Conservation (phyloP, 1,140 invertebrate genomes). For the Musca domestica region DNA sequence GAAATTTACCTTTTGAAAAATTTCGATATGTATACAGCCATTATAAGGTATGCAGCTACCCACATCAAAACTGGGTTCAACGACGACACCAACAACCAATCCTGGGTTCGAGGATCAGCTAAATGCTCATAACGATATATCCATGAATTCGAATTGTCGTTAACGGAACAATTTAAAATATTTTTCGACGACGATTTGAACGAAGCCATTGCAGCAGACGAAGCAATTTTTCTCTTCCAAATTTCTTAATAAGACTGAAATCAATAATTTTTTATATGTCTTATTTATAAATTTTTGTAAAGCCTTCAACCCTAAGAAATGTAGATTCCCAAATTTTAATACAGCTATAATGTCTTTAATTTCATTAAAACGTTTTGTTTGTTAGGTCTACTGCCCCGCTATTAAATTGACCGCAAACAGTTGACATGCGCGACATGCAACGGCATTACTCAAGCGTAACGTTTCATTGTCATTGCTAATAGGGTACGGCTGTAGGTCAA, state of each 20-base stretch:
- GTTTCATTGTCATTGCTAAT: no score
- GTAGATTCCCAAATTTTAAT: no score
- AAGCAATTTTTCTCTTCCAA: not conserved
- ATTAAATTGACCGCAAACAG: slow-evolving; percentile 13
- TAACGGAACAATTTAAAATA: not conserved
- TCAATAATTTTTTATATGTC: not conserved
- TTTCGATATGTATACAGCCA: slow-evolving; percentile 78
- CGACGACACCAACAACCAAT: slow-evolving; percentile 84
- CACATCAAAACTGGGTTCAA: slow-evolving; percentile 74
- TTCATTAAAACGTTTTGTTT: not conserved
- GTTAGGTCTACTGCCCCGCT: not conserved
- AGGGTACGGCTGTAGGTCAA: not conserved
- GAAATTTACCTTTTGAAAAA: slow-evolving; percentile 74
- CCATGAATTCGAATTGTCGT: not conserved
- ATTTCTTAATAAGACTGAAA: not conserved
- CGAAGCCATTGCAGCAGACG: not conserved
- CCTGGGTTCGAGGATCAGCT: slow-evolving; percentile 76
- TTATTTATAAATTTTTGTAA: not conserved
- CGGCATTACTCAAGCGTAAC: no score
- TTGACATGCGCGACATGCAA: slow-evolving; percentile 4
- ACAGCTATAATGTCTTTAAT: not conserved
- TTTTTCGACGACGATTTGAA: not conserved
- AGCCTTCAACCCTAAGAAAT: not conserved
- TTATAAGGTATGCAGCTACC: slow-evolving; percentile 73
- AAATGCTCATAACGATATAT: slow-evolving; percentile 33